A percentile compares a stretch with the other conserved stretches of the same genome.
Conservation (phyloP, 2,888 invertebrate species). For the Xanthia togata region DNA sequence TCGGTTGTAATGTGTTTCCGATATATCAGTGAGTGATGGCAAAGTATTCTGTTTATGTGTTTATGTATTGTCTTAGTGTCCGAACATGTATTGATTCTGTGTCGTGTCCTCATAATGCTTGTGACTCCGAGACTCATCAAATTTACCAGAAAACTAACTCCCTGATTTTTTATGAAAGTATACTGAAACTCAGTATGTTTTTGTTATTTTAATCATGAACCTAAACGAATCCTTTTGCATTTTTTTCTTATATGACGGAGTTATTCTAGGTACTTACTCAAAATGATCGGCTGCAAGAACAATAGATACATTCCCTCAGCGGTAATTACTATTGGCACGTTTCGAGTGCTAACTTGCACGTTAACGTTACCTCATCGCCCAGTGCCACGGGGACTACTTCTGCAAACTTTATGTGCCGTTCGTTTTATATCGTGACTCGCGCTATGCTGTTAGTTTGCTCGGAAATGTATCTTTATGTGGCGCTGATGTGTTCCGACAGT, state of each 20-base stretch:
- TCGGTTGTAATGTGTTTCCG: constrained; percentile 50
- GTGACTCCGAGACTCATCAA: neutral
- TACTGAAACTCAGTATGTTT: neutral
- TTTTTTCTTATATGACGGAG: neutral
- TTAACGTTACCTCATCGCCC: constrained; percentile 22
- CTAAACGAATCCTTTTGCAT: neutral
- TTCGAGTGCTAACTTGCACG: constrained; percentile 27
- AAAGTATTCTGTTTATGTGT: constrained; percentile 13
- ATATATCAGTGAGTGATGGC: constrained; percentile 35
- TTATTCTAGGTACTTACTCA: constrained; percentile 4
- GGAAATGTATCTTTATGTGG: constrained; percentile 27
- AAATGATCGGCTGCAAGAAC: constrained; percentile 1
- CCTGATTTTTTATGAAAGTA: neutral
- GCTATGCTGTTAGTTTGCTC: constrained; percentile 16
- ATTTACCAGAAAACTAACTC: neutral
- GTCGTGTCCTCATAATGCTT: neutral
- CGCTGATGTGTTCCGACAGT: constrained; percentile 1
- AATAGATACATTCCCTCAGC: constrained; percentile 30
- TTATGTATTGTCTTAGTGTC: constrained; percentile 4
- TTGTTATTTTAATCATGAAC: neutral
- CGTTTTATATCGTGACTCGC: constrained; percentile 32
- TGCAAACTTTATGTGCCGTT: constrained; percentile 28
- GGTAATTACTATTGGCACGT: constrained; percentile 32
- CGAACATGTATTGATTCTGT: neutral
- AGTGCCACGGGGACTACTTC: constrained; percentile 15